Evolutionary conservation across 2,888 invertebrate species (phyloP).

Genomic region (Plemyria rubiginata): DNA sequence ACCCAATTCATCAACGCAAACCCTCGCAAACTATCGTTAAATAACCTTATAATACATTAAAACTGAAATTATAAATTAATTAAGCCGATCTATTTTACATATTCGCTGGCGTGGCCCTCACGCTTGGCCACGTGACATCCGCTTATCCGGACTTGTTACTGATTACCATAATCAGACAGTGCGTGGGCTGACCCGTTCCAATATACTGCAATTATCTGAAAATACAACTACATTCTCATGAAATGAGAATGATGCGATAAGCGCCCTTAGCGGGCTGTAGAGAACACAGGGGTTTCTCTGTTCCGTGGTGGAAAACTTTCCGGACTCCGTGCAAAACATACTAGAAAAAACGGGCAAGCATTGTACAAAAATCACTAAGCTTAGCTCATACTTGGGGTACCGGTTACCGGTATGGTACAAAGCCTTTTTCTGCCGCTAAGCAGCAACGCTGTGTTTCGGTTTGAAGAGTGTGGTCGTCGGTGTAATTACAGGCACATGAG

Average conservation of each 20-base stretch:
- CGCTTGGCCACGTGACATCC: slow-evolving; percentile 34
- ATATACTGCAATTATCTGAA: slow-evolving; percentile 36
- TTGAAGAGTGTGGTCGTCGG: no score
- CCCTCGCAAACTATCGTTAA: neutral
- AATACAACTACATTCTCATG: slow-evolving; percentile 27
- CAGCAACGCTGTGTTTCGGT: no score
- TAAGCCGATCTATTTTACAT: slow-evolving; percentile 16
- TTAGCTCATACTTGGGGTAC: no score
- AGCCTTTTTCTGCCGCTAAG: no score
- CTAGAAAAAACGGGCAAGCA: no score
- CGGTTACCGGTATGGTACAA: no score
- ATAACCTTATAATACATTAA: neutral
- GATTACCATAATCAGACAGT: slow-evolving; percentile 40
- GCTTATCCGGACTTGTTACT: slow-evolving; percentile 37
- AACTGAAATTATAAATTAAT: slow-evolving; percentile 4
- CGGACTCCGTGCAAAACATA: no score
- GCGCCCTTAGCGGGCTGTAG: no score
- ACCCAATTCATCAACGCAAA: neutral
- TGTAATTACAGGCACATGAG: no score
- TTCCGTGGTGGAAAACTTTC: no score
- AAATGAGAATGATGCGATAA: slow-evolving; percentile 15
- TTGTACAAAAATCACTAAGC: no score
- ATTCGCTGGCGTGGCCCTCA: slow-evolving; percentile 20
- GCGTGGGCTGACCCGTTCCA: slow-evolving; percentile 31
- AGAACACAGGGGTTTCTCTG: no score